Conservation (phyloP, 2,113 vertebrate species). For the Chitala chitala region DNA sequence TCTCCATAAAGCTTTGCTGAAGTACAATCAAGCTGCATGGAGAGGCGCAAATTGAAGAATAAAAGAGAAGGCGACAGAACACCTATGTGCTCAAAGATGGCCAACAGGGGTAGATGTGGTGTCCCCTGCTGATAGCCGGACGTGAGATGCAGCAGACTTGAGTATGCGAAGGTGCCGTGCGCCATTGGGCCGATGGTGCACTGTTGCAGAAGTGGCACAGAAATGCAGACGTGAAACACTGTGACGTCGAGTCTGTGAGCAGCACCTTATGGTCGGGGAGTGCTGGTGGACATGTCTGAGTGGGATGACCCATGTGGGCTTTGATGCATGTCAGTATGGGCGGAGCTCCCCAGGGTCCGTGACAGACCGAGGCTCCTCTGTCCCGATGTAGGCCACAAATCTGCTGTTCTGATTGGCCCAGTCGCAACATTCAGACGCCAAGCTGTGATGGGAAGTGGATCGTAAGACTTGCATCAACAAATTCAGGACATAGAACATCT, state of each 20-base stretch:
- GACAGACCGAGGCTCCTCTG: constrained; percentile 60
- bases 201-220: not conserved
- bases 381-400: constrained; percentile 72
- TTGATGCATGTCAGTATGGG: constrained; percentile 51
- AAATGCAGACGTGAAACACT: not conserved
- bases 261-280: not conserved
- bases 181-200: too few relatives aligned
- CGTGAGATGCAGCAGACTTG: not conserved
- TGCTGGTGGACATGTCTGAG: not conserved
- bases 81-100: not conserved
- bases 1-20: not conserved
- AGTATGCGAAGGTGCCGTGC: too few relatives aligned
- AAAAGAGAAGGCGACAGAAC: not conserved
- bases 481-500: too few relatives aligned
- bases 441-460: constrained; percentile 48
- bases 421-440: constrained; percentile 78
- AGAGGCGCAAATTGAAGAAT: too few relatives aligned
- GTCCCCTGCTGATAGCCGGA: not conserved
- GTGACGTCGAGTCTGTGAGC: not conserved
- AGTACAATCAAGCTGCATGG: too few relatives aligned
- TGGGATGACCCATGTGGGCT: not conserved
- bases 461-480: not conserved
- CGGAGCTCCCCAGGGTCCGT: constrained; percentile 64
- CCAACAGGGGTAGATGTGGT: not conserved
- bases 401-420: constrained; percentile 79